Conservation (phyloP, 1,140 invertebrate species). For the Aradophagus sp. region DNA sequence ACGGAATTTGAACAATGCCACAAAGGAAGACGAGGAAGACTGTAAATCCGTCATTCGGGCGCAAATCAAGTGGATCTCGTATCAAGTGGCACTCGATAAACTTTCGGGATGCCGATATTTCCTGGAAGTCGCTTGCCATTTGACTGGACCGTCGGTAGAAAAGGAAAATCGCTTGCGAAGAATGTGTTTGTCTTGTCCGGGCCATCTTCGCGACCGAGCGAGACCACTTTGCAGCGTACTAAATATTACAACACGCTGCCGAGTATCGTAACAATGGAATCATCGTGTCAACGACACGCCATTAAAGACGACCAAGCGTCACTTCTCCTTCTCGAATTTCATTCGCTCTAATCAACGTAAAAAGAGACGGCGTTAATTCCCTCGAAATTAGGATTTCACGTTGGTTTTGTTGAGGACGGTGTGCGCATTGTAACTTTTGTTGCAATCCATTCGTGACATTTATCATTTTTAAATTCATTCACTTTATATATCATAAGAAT, state of each 20-base stretch:
- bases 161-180: conserved; percentile 12
- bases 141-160: conserved; percentile 6
- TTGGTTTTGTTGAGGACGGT: conserved; percentile 6
- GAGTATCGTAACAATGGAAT: conserved; percentile 37
- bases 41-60: conserved; percentile 25
- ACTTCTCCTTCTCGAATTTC: conserved; percentile 16
- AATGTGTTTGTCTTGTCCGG: neutral
- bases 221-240: conserved; percentile 21
- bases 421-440: no score
- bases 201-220: conserved; percentile 11
- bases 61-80: conserved; percentile 44
- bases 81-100: conserved; percentile 42
- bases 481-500: no score
- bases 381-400: conserved; percentile 20
- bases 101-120: conserved; percentile 33
- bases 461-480: no score
- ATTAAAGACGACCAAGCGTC: conserved; percentile 22
- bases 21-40: neutral
- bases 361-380: conserved; percentile 19
- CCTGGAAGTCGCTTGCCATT: conserved; percentile 29
- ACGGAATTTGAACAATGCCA: no score
- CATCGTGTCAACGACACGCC: conserved; percentile 36
- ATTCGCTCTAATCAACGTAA: conserved; percentile 32
- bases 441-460: no score
- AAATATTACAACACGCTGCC: conserved; percentile 24